Conservation (phyloP, 2,888 invertebrate species). For the Caenorhabditis macrosperma region DNA sequence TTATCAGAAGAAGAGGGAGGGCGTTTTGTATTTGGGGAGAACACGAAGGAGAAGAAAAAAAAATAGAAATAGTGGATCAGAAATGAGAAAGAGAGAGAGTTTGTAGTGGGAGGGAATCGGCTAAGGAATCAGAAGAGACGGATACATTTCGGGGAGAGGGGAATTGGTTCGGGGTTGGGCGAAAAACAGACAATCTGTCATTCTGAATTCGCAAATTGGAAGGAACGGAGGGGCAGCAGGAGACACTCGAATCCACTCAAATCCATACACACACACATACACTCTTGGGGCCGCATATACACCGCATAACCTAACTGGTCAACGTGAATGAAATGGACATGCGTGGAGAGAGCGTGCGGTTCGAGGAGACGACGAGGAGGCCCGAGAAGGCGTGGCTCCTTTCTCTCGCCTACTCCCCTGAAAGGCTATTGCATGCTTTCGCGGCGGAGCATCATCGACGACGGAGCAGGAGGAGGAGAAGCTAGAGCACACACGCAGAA, state of each 20-base stretch:
- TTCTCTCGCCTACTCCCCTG: slow-evolving; percentile 20
- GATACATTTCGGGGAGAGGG: too few species aligned
- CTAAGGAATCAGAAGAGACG: too few species aligned
- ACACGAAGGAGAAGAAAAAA: too few species aligned
- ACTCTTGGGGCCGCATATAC: background rate
- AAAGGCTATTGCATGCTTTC: slow-evolving; percentile 28
- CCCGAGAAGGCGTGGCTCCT: slow-evolving; percentile 46
- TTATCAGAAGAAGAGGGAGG: too few species aligned
- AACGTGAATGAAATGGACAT: slow-evolving; percentile 37
- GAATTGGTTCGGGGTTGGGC: too few species aligned
- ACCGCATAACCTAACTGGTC: slow-evolving; percentile 52
- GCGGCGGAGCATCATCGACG: slow-evolving; percentile 11
- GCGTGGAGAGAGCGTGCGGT: background rate
- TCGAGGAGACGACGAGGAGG: slow-evolving; percentile 12
- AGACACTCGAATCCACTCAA: background rate
- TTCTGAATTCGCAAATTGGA: background rate
- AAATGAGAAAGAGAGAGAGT: too few species aligned
- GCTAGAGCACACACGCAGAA: background rate
- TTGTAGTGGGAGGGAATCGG: too few species aligned
- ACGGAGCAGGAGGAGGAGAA: slow-evolving; percentile 4
- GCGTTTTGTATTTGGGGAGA: too few species aligned
- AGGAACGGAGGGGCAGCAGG: background rate
- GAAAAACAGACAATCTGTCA: too few species aligned
- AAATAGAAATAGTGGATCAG: too few species aligned
- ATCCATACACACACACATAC: background rate